These are phyloP conservation scores for Drosophila glabriapex DNA, from an alignment of 2,888 invertebrate species.

Conservation along the genomic window DNA sequence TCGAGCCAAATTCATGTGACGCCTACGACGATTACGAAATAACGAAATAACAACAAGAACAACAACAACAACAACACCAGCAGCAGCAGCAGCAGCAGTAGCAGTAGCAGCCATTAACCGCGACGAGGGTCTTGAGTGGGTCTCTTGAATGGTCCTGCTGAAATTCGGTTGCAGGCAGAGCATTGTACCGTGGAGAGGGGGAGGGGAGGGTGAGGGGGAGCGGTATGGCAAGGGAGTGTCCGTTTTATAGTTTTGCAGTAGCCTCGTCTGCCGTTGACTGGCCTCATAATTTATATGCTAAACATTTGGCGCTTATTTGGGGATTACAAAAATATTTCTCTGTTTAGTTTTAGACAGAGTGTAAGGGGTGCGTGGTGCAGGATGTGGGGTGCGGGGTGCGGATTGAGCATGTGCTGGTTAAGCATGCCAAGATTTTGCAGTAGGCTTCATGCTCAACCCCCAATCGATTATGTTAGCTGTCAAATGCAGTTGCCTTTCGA, in stretches of 20 bases:
- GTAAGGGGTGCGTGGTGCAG: conserved; percentile 1
- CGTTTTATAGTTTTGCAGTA: conserved; percentile 37
- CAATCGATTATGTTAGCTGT: conserved; percentile 27
- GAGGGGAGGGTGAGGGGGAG: no score
- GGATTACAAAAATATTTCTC: conserved; percentile 65
- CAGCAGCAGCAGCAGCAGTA: background rate
- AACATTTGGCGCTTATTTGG: conserved; percentile 71
- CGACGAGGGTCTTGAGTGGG: conserved; percentile 26
- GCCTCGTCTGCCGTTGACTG: conserved; percentile 43
- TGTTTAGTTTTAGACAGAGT: conserved; percentile 39
- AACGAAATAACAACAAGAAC: conserved; percentile 36
- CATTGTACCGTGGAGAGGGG: background rate
- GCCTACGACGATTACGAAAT: conserved; percentile 60
- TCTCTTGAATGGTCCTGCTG: conserved; percentile 1
- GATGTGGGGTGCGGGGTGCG: rapidly evolving
- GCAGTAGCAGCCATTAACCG: conserved; percentile 20
- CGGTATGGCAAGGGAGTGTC: conserved; percentile 1
- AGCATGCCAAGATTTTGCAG: conserved; percentile 30
- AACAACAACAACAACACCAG: background rate
- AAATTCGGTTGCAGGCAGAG: background rate
- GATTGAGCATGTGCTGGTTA: background rate
- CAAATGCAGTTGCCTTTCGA: conserved; percentile 25
- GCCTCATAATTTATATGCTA: conserved; percentile 77
- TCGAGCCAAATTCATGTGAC: conserved; percentile 61
- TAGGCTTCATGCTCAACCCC: conserved; percentile 5